These are phyloP conservation scores for Papilio dardanus DNA, from an alignment of 1,140 invertebrate genomes.

Conservation along the genomic window DNA sequence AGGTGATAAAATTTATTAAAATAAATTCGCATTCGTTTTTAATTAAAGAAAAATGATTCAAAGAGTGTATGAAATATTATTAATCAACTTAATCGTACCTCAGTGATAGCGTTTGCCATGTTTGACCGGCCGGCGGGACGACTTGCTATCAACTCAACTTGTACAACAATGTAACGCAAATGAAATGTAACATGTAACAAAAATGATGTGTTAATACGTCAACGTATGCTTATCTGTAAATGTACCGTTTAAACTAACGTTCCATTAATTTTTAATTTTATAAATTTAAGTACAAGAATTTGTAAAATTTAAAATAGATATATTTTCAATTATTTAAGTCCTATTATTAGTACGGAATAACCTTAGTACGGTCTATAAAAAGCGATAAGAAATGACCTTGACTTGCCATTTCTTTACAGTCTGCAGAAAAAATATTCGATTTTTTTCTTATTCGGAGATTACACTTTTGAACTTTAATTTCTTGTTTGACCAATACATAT, in stretches of 20 bases:
- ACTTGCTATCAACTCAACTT: neutral
- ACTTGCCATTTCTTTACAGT: neutral
- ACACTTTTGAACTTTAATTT: too few species aligned
- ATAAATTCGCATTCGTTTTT: too few species aligned
- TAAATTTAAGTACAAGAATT: neutral
- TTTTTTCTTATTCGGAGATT: too few species aligned
- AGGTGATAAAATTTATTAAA: too few species aligned
- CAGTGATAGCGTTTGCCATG: slow-evolving; percentile 6
- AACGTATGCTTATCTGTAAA: neutral
- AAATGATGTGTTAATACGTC: slow-evolving; percentile 18
- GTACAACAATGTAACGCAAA: neutral
- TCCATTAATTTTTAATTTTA: neutral
- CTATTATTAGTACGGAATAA: neutral
- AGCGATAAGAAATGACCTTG: neutral
- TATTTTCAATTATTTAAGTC: neutral
- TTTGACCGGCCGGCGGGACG: neutral
- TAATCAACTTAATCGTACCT: slow-evolving; percentile 4
- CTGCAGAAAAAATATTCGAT: too few species aligned
- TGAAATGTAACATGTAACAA: neutral
- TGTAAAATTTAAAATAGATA: neutral
- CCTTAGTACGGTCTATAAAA: neutral
- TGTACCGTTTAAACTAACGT: neutral
- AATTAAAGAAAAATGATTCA: too few species aligned
- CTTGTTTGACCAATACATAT: too few species aligned
- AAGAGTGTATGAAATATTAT: neutral